Evolutionary conservation across 2,113 vertebrate genomes (phyloP), one percentile per base, ranked within the genome.

Genomic region (Daboia siamensis): DNA sequence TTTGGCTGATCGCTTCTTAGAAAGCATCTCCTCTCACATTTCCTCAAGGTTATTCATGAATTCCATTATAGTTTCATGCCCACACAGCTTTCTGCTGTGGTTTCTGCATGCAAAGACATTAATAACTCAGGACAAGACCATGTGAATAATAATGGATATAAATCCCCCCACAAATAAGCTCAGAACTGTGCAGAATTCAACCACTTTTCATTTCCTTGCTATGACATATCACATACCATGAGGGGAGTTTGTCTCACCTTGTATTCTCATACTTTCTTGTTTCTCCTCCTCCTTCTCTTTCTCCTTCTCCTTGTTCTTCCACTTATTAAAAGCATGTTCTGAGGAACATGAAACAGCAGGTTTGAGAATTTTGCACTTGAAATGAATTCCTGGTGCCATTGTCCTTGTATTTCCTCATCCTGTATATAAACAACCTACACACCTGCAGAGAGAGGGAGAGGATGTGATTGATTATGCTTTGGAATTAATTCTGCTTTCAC

Each of bases 171-270:
- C 7, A 3, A 87, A 52, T 86, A 54, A 55, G 1, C n/a, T 91
- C 59, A 26, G 29, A 46, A 7, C 10, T 1, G 1, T 0, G 1
- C 85, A 86, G n/a, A 13, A 20, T 29, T 92, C 6, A 4, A 88
- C 84, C 26, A 29, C 15, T 48, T 84, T 6, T 33, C 44, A 3
- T 95, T 93, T 3, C n/a, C 9, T 15, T 92, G 87, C 88, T 93
- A 90, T 33, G 44, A 52, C n/a, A 59, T 46, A 90, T 51, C 74
- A 88, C 29, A 74, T 23, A 21, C 0, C 26, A 20, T 13, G 3
- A 90, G 91, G 46, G 1, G n/a, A 52, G 0, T 15, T 0, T 24
- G 46, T 90, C 93, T 74, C 89, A 29, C 21, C 3, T 86, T 90
- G 11, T 3, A 5, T 92, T 74, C 17, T 89, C 23, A 44, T 13